Conservation (phyloP, 2,888 invertebrate genomes). For the Stomorhina lunata region DNA sequence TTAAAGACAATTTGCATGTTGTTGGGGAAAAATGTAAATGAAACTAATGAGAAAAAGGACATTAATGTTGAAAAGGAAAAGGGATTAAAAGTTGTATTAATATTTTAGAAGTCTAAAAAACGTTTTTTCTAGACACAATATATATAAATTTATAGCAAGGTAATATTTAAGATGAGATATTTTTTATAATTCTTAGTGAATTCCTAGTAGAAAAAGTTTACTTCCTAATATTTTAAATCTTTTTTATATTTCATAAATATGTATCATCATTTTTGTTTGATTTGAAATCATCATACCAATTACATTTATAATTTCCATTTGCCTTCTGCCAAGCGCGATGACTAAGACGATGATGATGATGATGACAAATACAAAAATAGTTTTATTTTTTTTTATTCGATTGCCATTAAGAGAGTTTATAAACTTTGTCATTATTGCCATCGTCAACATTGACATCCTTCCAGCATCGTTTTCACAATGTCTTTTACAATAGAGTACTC, state of each 20-base stretch:
- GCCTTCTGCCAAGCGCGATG: neutral
- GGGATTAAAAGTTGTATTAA: neutral
- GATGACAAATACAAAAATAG: constrained; percentile 12
- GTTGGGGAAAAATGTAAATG: neutral
- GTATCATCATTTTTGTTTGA: neutral
- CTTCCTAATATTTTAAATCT: neutral
- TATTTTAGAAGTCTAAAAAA: neutral
- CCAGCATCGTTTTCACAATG: constrained; percentile 10
- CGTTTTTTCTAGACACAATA: too few species aligned
- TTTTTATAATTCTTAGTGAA: too few species aligned
- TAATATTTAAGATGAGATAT: too few species aligned
- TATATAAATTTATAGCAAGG: too few species aligned
- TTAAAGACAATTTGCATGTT: constrained; percentile 2
- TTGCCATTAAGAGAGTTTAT: constrained; percentile 37
- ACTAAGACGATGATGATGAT: neutral
- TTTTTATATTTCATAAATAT: neutral
- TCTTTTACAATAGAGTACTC: neutral
- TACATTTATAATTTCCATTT: constrained; percentile 33
- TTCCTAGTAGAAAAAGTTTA: too few species aligned
- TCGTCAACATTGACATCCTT: constrained; percentile 25
- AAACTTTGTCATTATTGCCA: constrained; percentile 54
- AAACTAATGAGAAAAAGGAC: neutral
- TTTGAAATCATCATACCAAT: constrained; percentile 28
- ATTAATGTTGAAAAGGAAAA: neutral
- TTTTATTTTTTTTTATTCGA: constrained; percentile 1